Conservation (phyloP, 2,888 invertebrate genomes). For the Cyclophora albipunctata region DNA sequence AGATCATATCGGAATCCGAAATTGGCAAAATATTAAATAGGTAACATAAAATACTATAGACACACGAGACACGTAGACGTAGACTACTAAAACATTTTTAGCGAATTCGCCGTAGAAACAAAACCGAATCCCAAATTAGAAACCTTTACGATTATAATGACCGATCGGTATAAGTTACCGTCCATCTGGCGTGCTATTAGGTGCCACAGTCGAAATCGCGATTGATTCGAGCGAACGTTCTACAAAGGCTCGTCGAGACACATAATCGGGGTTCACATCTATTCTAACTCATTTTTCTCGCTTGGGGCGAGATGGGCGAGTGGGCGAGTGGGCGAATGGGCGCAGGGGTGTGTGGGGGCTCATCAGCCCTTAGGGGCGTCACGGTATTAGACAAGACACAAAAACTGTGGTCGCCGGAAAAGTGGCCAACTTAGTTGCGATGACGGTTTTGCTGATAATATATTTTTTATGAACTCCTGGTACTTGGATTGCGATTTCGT, state of each 20-base stretch:
- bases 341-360: conserved; percentile 39
- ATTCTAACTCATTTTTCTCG: conserved; percentile 77
- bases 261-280: conserved; percentile 73
- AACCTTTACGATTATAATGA: no score
- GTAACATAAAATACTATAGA: no score
- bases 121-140: no score
- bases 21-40: no score
- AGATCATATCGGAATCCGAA: no score
- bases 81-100: no score
- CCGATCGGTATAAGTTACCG: no score
- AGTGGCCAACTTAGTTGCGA: conserved; percentile 61
- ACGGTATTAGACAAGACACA: conserved; percentile 75
- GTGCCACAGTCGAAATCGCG: conserved; percentile 18
- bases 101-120: no score
- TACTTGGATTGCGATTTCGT: conserved; percentile 14
- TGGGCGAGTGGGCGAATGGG: conserved; percentile 59
- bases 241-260: conserved; percentile 62
- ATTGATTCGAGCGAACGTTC: conserved; percentile 68
- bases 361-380: conserved; percentile 65
- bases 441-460: conserved; percentile 43
- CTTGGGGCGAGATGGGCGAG: conserved; percentile 43
- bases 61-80: no score
- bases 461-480: conserved; percentile 22
- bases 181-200: no score
- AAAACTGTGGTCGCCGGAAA: conserved; percentile 65